Evolutionary conservation across 2,113 vertebrate genomes (phyloP).

Genomic region (Anthoscopus minutus): DNA sequence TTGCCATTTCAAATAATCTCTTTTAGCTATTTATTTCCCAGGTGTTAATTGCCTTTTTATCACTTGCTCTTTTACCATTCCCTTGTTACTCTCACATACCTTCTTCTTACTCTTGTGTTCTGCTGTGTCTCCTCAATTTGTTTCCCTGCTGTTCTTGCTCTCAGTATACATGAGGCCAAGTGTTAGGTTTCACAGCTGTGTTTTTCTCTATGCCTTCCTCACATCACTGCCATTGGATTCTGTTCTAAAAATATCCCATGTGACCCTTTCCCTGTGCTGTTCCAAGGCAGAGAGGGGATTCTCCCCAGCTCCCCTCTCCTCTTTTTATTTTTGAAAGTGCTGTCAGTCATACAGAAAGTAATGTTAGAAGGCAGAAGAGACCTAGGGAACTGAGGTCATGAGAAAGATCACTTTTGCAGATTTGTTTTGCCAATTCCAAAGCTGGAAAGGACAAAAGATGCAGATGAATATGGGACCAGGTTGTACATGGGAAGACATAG

Average conservation of each 20-base stretch:
- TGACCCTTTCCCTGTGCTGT: conserved; percentile 27
- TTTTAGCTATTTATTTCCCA: not conserved
- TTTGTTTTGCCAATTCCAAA: not conserved
- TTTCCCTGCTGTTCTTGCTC: conserved; percentile 11
- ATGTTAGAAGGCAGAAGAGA: not conserved
- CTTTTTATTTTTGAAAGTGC: not conserved
- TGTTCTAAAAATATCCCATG: conserved; percentile 73
- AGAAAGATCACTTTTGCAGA: not conserved
- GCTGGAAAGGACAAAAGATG: not conserved
- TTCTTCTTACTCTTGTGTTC: not conserved
- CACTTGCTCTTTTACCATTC: not conserved
- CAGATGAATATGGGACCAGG: not conserved
- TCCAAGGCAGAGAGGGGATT: not conserved
- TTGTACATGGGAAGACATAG: not conserved
- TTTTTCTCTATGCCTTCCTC: conserved; percentile 39
- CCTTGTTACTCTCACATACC: not conserved
- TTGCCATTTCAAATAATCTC: not conserved
- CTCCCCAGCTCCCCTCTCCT: not conserved
- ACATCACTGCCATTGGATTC: conserved; percentile 64
- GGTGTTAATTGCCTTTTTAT: not conserved
- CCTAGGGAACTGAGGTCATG: not conserved
- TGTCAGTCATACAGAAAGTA: not conserved
- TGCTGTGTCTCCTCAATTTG: not conserved
- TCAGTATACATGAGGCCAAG: conserved; percentile 13
- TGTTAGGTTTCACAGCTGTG: conserved; percentile 66